Conservation (phyloP, 1,140 invertebrate genomes). For the Cecropterus lyciades region DNA sequence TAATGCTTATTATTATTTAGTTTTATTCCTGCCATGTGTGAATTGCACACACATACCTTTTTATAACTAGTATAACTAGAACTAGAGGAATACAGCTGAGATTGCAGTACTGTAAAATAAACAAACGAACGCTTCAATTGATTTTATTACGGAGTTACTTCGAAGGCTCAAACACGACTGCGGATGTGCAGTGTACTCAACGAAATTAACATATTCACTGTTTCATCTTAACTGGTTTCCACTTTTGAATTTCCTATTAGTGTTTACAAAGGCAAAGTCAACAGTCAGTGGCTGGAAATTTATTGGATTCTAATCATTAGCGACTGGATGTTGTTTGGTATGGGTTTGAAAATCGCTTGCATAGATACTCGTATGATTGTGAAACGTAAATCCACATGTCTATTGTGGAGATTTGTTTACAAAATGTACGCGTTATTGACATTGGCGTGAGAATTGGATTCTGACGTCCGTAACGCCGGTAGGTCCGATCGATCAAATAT, state of each 20-base stretch:
- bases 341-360: constrained; percentile 46
- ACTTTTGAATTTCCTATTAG: constrained; percentile 70
- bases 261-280: constrained; percentile 72
- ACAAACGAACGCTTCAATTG: constrained; percentile 17
- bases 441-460: constrained; percentile 73
- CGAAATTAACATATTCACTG: constrained; percentile 76
- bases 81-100: neutral
- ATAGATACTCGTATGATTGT: constrained; percentile 43
- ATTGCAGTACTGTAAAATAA: constrained; percentile 3
- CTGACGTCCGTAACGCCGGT: constrained; percentile 59
- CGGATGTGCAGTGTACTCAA: constrained; percentile 41
- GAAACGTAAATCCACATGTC: constrained; percentile 62
- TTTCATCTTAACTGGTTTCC: constrained; percentile 75
- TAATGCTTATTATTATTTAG: too few species aligned
- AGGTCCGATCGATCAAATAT: constrained; percentile 55
- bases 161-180: constrained; percentile 27
- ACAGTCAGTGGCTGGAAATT: constrained; percentile 60
- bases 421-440: constrained; percentile 63
- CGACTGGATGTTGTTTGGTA: constrained; percentile 34
- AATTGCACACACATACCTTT: too few species aligned
- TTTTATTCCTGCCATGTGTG: too few species aligned
- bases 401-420: constrained; percentile 73
- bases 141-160: constrained; percentile 20
- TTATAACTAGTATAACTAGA: too few species aligned
- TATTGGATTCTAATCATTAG: constrained; percentile 39